A percentile compares a stretch with the other conserved stretches of the same genome.
Evolutionary conservation across 1,140 invertebrate species (phyloP).

Genomic region (Augochlora pura): DNA sequence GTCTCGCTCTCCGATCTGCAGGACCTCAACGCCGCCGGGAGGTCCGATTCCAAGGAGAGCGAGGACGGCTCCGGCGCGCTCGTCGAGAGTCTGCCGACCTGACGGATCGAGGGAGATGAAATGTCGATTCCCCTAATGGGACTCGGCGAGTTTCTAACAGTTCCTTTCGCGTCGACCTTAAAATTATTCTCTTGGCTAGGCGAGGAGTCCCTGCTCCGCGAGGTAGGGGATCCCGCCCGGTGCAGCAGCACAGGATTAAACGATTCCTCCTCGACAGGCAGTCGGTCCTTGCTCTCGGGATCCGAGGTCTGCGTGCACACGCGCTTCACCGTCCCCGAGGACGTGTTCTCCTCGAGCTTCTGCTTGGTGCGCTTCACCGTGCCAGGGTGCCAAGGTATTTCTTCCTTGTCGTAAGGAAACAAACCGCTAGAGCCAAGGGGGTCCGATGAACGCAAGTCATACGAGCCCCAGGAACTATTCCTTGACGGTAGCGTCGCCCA

Average conservation of each 20-base stretch:
- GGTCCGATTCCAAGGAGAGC: slow-evolving; percentile 78
- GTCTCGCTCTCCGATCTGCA: slow-evolving; percentile 78
- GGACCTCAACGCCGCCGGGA: slow-evolving; percentile 70
- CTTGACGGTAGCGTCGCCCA: slow-evolving; percentile 87
- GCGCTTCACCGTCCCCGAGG: slow-evolving; percentile 76
- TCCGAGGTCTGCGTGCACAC: slow-evolving; percentile 78
- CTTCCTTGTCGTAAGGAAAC: slow-evolving; percentile 83
- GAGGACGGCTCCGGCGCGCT: slow-evolving; percentile 84
- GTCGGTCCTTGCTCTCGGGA: slow-evolving; percentile 65
- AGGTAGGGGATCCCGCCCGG: slow-evolving; percentile 71
- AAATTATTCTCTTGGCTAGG: slow-evolving; percentile 54
- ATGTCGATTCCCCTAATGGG: slow-evolving; percentile 74
- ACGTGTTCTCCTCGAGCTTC: slow-evolving; percentile 85
- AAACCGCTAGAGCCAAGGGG: slow-evolving; percentile 77
- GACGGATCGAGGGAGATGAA: slow-evolving; percentile 61
- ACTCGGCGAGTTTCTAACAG: slow-evolving; percentile 60
- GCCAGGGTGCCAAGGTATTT: slow-evolving; percentile 84
- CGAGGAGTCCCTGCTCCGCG: slow-evolving; percentile 66
- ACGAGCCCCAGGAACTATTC: slow-evolving; percentile 88
- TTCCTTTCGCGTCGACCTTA: slow-evolving; percentile 50
- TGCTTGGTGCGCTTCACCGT: slow-evolving; percentile 87
- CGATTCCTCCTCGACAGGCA: slow-evolving; percentile 65
- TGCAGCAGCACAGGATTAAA: slow-evolving; percentile 73
- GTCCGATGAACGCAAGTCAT: slow-evolving; percentile 82
- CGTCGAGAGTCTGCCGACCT: slow-evolving; percentile 80